Evolutionary conservation across 1,140 invertebrate species (phyloP), one percentile per base, ranked within the genome.

Genomic region (Heliconius congener): DNA sequence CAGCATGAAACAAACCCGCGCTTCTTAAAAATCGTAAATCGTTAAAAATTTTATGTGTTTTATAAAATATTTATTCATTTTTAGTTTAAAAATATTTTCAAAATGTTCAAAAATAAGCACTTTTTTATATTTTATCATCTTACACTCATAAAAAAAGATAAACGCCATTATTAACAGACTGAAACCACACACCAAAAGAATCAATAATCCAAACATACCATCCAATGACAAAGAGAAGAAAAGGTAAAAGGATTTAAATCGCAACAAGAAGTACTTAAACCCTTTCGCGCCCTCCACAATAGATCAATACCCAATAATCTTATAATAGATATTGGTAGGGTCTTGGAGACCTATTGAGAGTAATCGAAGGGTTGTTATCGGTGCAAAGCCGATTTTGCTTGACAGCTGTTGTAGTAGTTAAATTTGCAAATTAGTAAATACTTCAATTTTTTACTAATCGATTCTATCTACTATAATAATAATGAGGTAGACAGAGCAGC

Each of bases 291-390:
- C 87, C 85, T 50, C 84, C 66, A 92, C 89, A 94, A 94, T 91
- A 79, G 83, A 88, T 92, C 91, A 91, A 93, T 93, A 91, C 80
- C 81, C 90, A 91, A 93, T 93, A 93, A 93, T 93, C 91, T 88
- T 86, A 91, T 93, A 93, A 92, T 90, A 89, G 46, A 77, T 83
- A 83, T 84, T 76, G 79, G 70, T 82, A 85, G 85, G 83, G 86
- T 72, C 83, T 83, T 78, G 85, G 70, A 83, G 79, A 60, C 73
- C 23, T 82, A 84, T 85, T 85, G 81, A 80, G 77, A 81, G 70
- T 66, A 84, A 88, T 88, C 85, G 85, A 88, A 87, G 88, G 86
- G 55, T 57, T 57, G 19, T 57, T 57, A 57, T 57, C 19, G 55
- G 88, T 84, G 84, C 83, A 83, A 87, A 87, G 80, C 84, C 81